These are phyloP conservation scores for Zaprionus lineosus DNA, from an alignment of 2,888 invertebrate species.

Conservation along the genomic window DNA sequence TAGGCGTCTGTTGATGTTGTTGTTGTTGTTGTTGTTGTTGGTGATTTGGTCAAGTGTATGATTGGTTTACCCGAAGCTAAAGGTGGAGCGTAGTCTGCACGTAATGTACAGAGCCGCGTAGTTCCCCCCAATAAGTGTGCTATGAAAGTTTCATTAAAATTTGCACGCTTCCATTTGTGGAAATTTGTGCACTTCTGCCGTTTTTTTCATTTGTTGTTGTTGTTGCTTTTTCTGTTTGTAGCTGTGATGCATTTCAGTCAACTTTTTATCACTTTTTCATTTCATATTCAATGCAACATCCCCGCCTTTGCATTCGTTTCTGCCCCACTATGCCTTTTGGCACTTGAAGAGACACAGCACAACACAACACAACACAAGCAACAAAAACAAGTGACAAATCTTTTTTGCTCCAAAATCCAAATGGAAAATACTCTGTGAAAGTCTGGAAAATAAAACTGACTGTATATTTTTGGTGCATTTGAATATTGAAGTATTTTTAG, in stretches of 20 bases:
- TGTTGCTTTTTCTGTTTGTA: too few species aligned
- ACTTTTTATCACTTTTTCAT: constrained; percentile 51
- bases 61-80: constrained; percentile 54
- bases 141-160: constrained; percentile 15
- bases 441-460: too few species aligned
- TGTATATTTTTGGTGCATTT: too few species aligned
- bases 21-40: constrained; percentile 36
- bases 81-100: neutral
- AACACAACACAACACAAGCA: too few species aligned
- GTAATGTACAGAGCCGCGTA: neutral
- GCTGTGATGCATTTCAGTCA: constrained; percentile 33
- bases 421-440: constrained; percentile 8
- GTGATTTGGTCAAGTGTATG: constrained; percentile 50
- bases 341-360: constrained; percentile 26
- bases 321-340: constrained; percentile 46
- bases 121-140: constrained; percentile 23
- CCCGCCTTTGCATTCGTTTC: constrained; percentile 20
- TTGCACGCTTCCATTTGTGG: constrained; percentile 5
- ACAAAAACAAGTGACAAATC: constrained; percentile 8
- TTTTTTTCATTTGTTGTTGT: constrained; percentile 9
- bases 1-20: constrained; percentile 36
- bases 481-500: too few species aligned
- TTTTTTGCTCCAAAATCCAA: fast-evolving
- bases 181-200: constrained; percentile 12
- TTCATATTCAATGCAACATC: constrained; percentile 44